Conservation (phyloP, 2,888 invertebrate genomes). For the Luperina nickerlii region DNA sequence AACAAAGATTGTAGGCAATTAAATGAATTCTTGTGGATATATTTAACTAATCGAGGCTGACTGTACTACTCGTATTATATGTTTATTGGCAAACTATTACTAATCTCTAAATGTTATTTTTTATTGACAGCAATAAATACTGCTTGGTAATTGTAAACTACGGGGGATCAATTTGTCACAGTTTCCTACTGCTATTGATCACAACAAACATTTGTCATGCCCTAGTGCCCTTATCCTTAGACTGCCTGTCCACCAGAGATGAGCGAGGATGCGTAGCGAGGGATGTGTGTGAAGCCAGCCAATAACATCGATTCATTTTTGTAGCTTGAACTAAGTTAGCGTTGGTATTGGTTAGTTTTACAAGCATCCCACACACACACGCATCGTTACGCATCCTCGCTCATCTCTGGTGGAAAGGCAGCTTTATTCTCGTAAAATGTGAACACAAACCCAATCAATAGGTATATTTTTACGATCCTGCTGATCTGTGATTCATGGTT, state of each 20-base stretch:
- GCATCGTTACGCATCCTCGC: too few relatives aligned
- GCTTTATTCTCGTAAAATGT: constrained; percentile 1
- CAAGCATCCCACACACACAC: too few relatives aligned
- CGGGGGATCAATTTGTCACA: constrained; percentile 38
- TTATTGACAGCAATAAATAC: constrained; percentile 13
- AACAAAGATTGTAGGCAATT: neutral
- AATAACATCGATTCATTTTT: too few relatives aligned
- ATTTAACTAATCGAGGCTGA: neutral
- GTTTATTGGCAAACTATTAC: neutral
- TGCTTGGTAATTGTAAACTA: constrained; percentile 28
- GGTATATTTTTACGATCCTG: neutral
- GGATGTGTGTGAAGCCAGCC: too few relatives aligned
- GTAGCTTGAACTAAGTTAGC: too few relatives aligned
- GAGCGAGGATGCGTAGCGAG: too few relatives aligned
- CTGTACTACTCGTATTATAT: neutral
- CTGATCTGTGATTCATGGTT: constrained; percentile 6
- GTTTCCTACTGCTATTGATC: constrained; percentile 8
- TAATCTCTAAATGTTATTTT: neutral
- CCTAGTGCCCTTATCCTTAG: neutral
- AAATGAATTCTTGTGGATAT: neutral
- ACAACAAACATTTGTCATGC: constrained; percentile 7
- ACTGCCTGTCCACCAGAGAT: too few relatives aligned
- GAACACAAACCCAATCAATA: constrained; percentile 6
- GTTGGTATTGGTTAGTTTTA: too few relatives aligned
- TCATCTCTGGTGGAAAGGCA: too few relatives aligned